Conservation (phyloP, 2,888 invertebrate species). For the Chydorus sphaericus region DNA sequence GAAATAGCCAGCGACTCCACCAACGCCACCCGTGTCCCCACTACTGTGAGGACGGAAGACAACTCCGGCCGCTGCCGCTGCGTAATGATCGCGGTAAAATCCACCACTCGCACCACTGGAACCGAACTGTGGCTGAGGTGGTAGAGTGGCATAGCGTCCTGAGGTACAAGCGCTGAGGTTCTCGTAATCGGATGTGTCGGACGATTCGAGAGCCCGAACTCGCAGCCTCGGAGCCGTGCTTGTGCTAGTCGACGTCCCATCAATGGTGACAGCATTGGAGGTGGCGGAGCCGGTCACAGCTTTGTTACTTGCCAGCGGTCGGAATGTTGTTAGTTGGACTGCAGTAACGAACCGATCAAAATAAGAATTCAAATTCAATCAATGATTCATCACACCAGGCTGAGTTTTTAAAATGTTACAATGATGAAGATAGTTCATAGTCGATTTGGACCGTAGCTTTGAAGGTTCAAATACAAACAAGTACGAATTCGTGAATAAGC, state of each 20-base stretch:
- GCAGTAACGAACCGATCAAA: neutral
- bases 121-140: neutral
- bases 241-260: no score
- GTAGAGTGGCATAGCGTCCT: conserved; percentile 5
- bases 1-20: no score
- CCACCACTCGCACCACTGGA: neutral
- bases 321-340: conserved; percentile 10
- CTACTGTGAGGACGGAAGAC: neutral
- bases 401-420: no score
- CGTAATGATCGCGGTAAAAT: neutral
- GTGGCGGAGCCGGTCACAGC: neutral
- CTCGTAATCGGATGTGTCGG: conserved; percentile 7
- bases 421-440: no score
- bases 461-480: no score
- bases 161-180: conserved; percentile 8
- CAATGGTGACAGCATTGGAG: neutral
- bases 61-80: neutral
- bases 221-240: neutral
- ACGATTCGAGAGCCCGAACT: neutral
- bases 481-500: no score
- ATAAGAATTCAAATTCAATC: neutral
- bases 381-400: neutral
- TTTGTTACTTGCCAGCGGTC: neutral
- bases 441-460: no score
- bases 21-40: neutral